Percentiles rank a stretch among this genome's conserved stretches.
phyloP scores from a whole-genome alignment of 1,140 invertebrate species.

The Drosophila lacertosa region DNA sequence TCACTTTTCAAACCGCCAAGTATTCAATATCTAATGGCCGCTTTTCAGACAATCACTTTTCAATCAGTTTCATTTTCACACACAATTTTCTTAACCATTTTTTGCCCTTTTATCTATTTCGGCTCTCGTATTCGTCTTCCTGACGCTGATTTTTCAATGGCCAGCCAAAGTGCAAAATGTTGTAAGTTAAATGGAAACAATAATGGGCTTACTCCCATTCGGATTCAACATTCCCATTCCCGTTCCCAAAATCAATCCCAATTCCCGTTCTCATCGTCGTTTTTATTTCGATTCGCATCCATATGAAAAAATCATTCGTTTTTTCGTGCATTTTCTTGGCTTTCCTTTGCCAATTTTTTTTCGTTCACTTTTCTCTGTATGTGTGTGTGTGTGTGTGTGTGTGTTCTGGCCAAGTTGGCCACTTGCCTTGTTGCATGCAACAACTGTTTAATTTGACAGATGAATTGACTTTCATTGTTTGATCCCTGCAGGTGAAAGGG shows the following conservation, averaged over 20 bases:
- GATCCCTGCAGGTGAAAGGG: neutral
- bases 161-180: slow-evolving; percentile 75
- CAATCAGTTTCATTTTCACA: slow-evolving; percentile 79
- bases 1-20: slow-evolving; percentile 7
- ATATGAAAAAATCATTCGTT: slow-evolving; percentile 10
- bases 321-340: slow-evolving; percentile 27
- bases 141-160: slow-evolving; percentile 46
- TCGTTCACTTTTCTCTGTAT: slow-evolving; percentile 63
- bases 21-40: slow-evolving; percentile 46
- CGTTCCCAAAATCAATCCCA: neutral
- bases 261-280: slow-evolving; percentile 6
- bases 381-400: too few relatives aligned
- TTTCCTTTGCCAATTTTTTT: slow-evolving; percentile 29
- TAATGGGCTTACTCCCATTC: slow-evolving; percentile 61
- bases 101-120: slow-evolving; percentile 60
- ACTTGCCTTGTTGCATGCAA: slow-evolving; percentile 21
- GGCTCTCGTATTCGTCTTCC: slow-evolving; percentile 27
- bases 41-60: slow-evolving; percentile 22
- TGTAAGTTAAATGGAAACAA: slow-evolving; percentile 83
- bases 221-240: neutral
- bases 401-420: too few relatives aligned
- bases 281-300: slow-evolving; percentile 20
- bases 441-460: slow-evolving; percentile 68
- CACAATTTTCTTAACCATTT: slow-evolving; percentile 69
- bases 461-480: slow-evolving; percentile 61